phyloP scores from a whole-genome alignment of 1,140 invertebrate species.

The Zeugodacus cucurbitae region DNA sequence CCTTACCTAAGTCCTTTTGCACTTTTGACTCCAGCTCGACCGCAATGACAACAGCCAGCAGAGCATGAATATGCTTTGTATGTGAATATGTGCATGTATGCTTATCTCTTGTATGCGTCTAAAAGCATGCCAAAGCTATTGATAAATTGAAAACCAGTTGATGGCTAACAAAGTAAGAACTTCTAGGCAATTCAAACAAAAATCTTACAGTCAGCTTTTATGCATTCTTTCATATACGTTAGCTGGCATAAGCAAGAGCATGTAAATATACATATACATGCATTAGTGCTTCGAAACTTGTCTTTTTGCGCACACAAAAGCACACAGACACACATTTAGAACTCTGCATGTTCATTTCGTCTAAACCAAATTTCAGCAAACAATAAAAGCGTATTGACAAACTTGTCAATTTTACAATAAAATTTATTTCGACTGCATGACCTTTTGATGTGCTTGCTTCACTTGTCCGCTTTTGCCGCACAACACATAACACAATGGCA shows the following conservation, averaged over 20 bases:
- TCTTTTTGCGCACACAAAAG: background rate
- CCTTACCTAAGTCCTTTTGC: background rate
- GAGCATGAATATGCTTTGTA: background rate
- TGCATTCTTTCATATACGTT: background rate
- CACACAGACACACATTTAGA: background rate
- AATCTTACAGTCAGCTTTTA: background rate
- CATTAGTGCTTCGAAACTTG: background rate
- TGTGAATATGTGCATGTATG: background rate
- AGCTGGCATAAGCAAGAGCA: background rate
- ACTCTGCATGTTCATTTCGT: background rate
- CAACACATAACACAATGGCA: background rate
- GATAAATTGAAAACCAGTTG: conserved; percentile 3
- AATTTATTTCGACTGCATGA: conserved; percentile 16
- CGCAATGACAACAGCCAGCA: background rate
- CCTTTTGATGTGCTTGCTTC: background rate
- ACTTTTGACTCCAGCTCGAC: background rate
- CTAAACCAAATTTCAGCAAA: conserved; percentile 2
- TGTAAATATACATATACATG: background rate
- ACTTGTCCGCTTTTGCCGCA: background rate
- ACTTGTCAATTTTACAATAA: background rate
- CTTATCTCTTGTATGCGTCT: background rate
- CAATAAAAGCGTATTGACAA: conserved; percentile 2
- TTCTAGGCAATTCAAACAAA: conserved; percentile 1
- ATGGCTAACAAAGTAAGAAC: conserved; percentile 8
- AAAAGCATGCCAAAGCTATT: background rate